These are phyloP conservation scores for Xestia rhomboidea DNA, from an alignment of 2,888 invertebrate species.

Conservation along the genomic window DNA sequence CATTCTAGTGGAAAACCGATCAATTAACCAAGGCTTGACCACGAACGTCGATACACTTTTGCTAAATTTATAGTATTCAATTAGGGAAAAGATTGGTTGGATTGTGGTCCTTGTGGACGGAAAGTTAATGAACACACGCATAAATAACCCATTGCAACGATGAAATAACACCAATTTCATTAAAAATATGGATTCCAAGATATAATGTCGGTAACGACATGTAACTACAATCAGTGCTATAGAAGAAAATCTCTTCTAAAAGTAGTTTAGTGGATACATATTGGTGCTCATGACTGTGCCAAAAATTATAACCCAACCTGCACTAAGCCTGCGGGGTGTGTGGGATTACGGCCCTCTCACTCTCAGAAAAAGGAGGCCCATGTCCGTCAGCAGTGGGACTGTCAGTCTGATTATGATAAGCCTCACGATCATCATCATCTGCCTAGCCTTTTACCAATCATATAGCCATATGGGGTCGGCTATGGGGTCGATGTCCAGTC, in stretches of 20 bases:
- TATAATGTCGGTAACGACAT: too few species aligned
- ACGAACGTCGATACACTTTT: slow-evolving; percentile 32
- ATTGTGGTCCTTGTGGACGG: not conserved
- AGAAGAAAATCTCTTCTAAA: too few species aligned
- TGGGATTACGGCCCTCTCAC: too few species aligned
- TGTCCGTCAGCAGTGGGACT: not conserved
- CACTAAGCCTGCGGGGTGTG: not conserved
- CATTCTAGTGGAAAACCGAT: slow-evolving; percentile 77
- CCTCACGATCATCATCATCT: not conserved
- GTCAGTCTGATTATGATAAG: not conserved
- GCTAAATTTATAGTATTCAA: slow-evolving; percentile 14
- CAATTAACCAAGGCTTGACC: slow-evolving; percentile 71
- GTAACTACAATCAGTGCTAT: too few species aligned
- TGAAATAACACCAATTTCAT: too few species aligned
- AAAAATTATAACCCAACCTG: not conserved
- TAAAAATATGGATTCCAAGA: too few species aligned
- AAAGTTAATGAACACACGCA: not conserved
- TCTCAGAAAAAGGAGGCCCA: not conserved
- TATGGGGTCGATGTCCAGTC: not conserved
- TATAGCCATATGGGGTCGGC: not conserved
- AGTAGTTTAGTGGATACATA: too few species aligned
- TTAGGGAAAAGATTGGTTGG: not conserved
- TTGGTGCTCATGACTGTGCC: too few species aligned
- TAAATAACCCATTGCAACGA: too few species aligned
- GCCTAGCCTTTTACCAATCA: not conserved